These are phyloP conservation scores for Rhagoletis zephyria DNA, from an alignment of 1,140 invertebrate genomes.

Conservation along the genomic window DNA sequence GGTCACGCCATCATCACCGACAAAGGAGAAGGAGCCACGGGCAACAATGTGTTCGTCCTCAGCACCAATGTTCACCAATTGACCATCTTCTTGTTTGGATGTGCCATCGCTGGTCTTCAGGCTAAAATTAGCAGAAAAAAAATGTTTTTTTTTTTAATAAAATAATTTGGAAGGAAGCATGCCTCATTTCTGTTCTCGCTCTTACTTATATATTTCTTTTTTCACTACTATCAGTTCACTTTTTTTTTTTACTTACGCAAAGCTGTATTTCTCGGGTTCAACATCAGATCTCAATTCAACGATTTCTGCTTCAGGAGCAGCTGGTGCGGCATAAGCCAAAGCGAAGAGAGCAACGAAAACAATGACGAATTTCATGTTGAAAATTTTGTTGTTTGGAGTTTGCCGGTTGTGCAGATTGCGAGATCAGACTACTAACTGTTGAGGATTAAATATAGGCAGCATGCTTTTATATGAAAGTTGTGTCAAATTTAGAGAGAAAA, in stretches of 20 bases:
- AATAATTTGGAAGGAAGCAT: no score
- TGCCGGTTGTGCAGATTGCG: slow-evolving; percentile 21
- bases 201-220: no score
- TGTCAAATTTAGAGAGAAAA: neutral
- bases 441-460: no score
- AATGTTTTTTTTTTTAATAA: neutral
- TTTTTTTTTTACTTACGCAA: slow-evolving; percentile 68
- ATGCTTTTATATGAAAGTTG: slow-evolving; percentile 9
- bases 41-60: slow-evolving; percentile 76
- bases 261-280: slow-evolving; percentile 64
- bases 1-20: slow-evolving; percentile 79
- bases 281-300: slow-evolving; percentile 73
- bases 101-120: slow-evolving; percentile 77
- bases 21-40: slow-evolving; percentile 79
- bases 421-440: neutral
- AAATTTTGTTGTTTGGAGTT: neutral
- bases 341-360: slow-evolving; percentile 58
- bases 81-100: slow-evolving; percentile 75
- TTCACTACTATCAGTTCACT: no score
- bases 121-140: neutral
- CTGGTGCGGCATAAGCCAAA: slow-evolving; percentile 50
- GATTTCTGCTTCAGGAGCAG: slow-evolving; percentile 71
- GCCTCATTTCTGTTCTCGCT: no score
- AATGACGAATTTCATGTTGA: slow-evolving; percentile 59
- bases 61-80: slow-evolving; percentile 75